These are phyloP conservation scores for Lycia hirtaria DNA, from an alignment of 2,888 invertebrate genomes.

Conservation along the genomic window DNA sequence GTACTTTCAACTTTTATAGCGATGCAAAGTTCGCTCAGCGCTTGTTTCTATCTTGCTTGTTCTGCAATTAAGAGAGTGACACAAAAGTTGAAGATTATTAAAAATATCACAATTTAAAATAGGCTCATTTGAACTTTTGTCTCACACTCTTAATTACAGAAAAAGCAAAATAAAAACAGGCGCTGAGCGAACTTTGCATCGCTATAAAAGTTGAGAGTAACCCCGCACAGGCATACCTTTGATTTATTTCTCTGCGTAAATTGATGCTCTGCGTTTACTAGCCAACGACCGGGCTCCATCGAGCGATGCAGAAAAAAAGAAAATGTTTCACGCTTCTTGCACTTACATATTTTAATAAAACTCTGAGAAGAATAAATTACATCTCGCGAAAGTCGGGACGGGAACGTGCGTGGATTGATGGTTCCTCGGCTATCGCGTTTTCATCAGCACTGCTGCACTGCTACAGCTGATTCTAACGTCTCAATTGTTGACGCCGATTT, in stretches of 20 bases:
- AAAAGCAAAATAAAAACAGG: too few relatives aligned
- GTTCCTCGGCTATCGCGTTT: constrained; percentile 71
- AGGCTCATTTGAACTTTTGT: too few relatives aligned
- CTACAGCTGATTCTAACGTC: constrained; percentile 57
- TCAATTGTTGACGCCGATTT: constrained; percentile 62
- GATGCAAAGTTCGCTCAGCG: too few relatives aligned
- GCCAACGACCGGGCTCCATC: constrained; percentile 54
- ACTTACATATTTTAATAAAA: constrained; percentile 80
- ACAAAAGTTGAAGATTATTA: background rate
- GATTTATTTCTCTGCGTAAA: background rate
- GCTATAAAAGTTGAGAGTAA: too few relatives aligned
- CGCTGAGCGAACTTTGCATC: too few relatives aligned
- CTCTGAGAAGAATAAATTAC: constrained; percentile 76
- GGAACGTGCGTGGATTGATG: constrained; percentile 62
- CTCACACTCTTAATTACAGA: too few relatives aligned
- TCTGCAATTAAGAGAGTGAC: background rate
- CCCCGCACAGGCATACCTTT: too few relatives aligned
- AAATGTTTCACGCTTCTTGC: constrained; percentile 83
- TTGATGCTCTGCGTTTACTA: constrained; percentile 3
- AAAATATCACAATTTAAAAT: background rate
- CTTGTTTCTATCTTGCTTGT: too few relatives aligned
- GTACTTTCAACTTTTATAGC: too few relatives aligned
- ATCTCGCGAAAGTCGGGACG: constrained; percentile 78
- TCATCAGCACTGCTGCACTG: constrained; percentile 68
- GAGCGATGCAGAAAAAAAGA: constrained; percentile 73